These are phyloP conservation scores for Drepana falcataria DNA, from an alignment of 2,888 invertebrate species.

Conservation along the genomic window DNA sequence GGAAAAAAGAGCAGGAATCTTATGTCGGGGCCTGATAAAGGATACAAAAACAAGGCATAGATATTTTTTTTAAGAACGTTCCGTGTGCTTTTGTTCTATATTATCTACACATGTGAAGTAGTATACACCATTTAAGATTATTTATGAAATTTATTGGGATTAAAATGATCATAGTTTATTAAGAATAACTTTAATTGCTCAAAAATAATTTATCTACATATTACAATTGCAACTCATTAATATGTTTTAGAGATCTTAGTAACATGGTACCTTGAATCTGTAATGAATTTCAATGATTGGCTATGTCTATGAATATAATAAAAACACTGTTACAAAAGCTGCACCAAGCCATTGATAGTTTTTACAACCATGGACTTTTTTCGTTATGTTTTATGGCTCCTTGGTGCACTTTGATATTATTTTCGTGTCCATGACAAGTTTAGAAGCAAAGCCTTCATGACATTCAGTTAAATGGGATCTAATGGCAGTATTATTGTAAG, in stretches of 20 bases:
- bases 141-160: neutral
- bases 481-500: conserved; percentile 70
- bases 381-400: neutral
- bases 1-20: too few species aligned
- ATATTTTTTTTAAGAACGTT: too few species aligned
- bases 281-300: too few species aligned
- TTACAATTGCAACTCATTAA: conserved; percentile 15
- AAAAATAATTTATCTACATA: conserved; percentile 17
- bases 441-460: conserved; percentile 37
- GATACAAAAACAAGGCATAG: too few species aligned
- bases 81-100: neutral
- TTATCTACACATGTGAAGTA: neutral
- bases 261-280: too few species aligned
- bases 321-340: too few species aligned
- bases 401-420: conserved; percentile 4
- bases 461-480: conserved; percentile 42
- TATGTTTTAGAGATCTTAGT: too few species aligned
- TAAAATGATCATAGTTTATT: conserved; percentile 21
- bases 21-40: too few species aligned
- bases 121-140: neutral
- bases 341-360: too few species aligned
- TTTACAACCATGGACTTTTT: too few species aligned
- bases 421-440: conserved; percentile 24
- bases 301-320: too few species aligned
- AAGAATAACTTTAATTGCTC: conserved; percentile 34